These are phyloP conservation scores for Rhincodon typus DNA, from an alignment of 2,797 vertebrate genomes.

Conservation along the genomic window DNA sequence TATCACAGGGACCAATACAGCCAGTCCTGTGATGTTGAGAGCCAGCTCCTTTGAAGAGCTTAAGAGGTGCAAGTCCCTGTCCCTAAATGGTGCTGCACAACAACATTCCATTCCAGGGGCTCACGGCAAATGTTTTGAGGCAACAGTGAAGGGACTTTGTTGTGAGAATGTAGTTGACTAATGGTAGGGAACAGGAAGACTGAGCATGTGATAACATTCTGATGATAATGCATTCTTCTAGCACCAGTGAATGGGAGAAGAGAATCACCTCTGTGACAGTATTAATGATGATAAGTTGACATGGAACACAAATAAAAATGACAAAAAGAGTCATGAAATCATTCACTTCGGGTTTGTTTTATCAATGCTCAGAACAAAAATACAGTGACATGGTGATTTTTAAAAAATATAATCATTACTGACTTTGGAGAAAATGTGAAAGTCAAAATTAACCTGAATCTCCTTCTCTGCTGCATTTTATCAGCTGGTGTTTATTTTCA, in stretches of 20 bases:
- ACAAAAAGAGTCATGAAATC: neutral
- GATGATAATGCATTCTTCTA: neutral
- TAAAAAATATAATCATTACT: neutral
- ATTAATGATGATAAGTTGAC: neutral
- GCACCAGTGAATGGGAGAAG: neutral
- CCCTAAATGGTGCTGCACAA: no score
- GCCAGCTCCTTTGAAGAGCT: no score
- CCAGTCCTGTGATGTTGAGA: no score
- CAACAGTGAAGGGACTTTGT: neutral
- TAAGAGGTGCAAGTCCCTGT: no score
- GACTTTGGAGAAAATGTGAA: neutral
- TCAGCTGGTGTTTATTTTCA: neutral
- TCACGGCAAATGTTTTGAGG: neutral
- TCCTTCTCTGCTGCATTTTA: neutral
- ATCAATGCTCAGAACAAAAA: neutral
- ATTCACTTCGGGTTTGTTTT: no score
- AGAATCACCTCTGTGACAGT: neutral
- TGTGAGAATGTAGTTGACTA: neutral
- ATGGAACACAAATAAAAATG: constrained; percentile 16
- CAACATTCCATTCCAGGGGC: neutral
- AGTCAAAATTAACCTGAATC: neutral
- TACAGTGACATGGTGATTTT: no score
- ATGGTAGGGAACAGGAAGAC: neutral
- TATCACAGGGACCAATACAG: no score
- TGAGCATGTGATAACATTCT: neutral